Base-by-base conservation (phyloP, 2,113 vertebrate species). In the Ploceus nigricollis region DNA sequence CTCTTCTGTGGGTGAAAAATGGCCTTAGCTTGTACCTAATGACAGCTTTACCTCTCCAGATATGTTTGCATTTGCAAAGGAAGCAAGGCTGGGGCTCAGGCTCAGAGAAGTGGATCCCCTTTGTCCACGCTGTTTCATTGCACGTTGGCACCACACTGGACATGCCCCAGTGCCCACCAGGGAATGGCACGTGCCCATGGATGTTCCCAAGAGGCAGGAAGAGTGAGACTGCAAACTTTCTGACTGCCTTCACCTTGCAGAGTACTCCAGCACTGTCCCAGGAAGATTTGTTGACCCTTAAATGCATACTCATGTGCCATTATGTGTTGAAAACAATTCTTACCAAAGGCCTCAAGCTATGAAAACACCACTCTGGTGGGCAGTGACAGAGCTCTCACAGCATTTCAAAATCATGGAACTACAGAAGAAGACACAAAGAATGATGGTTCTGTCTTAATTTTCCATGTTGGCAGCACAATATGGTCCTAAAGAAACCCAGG, bases 111-210 rank as follows among this genome's bases (percentile, higher is more conserved):
- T 11, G 5, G 18, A 30, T 63, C 7, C 33, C 13, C 17, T 45
- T 19, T 24, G 44, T 37, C 24, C 35, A 4, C 0, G 0, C 15
- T 37, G 19, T 27, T 86, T 25, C 51, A 16, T 0, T 65, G 45
- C 33, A 39, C 12, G 0, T 9, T 54, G 33, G 11, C 54, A 58
- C 9, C 19, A 14, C 40, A 13, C 25, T 25, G 35, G 37, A 8
- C 20, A 11, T 0, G 7, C 69, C 64, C 47, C 50, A 27, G 39
- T 30, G 23, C 50, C 42, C 33, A 17, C 19, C 18, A 81, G 69
- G 30, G 69, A 23, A 47, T 33, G 19, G 16, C 7, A 11, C 0
- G 0, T 24, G 35, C 12, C 63, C 2, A 0, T 53, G n/a, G 47
- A 20, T 37, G 9, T 13, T 89, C 53, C 70, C 61, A 68, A 68